Evolutionary conservation across 2,888 invertebrate genomes (phyloP).

Genomic region (Isoperla grammatica): DNA sequence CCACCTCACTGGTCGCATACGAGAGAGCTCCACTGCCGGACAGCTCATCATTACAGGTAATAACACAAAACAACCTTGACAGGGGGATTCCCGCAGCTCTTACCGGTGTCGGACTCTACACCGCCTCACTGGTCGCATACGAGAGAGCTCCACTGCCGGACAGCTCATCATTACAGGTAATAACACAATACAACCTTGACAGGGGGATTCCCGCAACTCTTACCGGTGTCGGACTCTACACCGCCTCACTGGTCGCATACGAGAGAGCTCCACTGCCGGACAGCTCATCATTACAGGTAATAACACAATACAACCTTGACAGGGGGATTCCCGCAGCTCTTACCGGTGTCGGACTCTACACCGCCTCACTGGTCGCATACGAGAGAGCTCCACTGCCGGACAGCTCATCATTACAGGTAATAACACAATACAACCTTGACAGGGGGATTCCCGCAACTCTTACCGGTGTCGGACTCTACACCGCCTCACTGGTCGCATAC

Average conservation of each 20-base stretch:
- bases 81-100: slow-evolving; percentile 38
- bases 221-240: slow-evolving; percentile 44
- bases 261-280: slow-evolving; percentile 40
- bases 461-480: slow-evolving; percentile 44
- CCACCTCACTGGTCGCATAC: slow-evolving; percentile 41
- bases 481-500: slow-evolving; percentile 42
- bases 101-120: slow-evolving; percentile 44
- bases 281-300: slow-evolving; percentile 37
- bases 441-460: slow-evolving; percentile 39
- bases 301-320: too few relatives aligned
- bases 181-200: too few relatives aligned
- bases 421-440: too few relatives aligned
- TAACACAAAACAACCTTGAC: too few relatives aligned
- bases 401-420: slow-evolving; percentile 37
- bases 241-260: slow-evolving; percentile 42
- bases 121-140: slow-evolving; percentile 41
- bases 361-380: slow-evolving; percentile 42
- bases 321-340: slow-evolving; percentile 39
- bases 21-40: slow-evolving; percentile 40
- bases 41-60: slow-evolving; percentile 36
- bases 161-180: slow-evolving; percentile 36
- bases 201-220: slow-evolving; percentile 39
- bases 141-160: slow-evolving; percentile 40
- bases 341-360: slow-evolving; percentile 44
- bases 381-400: slow-evolving; percentile 40